Percentiles rank a stretch among this genome's conserved stretches.
Evolutionary conservation across 2,797 vertebrate species (phyloP).

Genomic region (Aldrovandia affinis): DNA sequence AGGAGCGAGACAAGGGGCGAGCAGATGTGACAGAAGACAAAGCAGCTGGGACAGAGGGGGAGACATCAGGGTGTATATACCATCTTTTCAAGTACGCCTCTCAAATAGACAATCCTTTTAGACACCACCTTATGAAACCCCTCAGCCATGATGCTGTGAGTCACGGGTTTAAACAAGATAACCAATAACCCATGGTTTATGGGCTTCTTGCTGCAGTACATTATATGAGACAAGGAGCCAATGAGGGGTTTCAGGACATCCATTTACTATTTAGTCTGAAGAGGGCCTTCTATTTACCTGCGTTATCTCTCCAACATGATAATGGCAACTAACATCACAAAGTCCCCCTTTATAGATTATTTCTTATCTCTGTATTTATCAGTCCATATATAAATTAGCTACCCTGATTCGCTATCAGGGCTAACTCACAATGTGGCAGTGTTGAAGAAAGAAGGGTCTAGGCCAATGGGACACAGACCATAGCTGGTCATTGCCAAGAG

Average conservation of each 20-base stretch:
- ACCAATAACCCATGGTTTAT: slow-evolving; percentile 30
- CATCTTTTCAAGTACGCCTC: slow-evolving; percentile 10
- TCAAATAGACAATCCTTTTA: slow-evolving; percentile 30
- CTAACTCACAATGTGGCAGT: slow-evolving; percentile 10
- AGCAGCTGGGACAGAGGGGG: neutral
- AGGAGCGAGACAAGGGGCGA: neutral
- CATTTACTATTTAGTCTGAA: slow-evolving; percentile 19
- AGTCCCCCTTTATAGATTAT: slow-evolving; percentile 1
- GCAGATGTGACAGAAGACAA: slow-evolving; percentile 16
- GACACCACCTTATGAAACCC: slow-evolving; percentile 27
- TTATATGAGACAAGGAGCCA: slow-evolving; percentile 21
- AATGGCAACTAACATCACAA: slow-evolving; percentile 24
- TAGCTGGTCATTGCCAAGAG: neutral
- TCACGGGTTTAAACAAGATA: slow-evolving; percentile 32
- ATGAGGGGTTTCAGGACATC: slow-evolving; percentile 18
- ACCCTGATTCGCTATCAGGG: slow-evolving; percentile 11
- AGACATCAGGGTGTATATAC: slow-evolving; percentile 7
- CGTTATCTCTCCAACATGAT: slow-evolving; percentile 13
- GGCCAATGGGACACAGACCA: neutral
- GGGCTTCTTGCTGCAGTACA: slow-evolving; percentile 19
- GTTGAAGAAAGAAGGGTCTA: neutral
- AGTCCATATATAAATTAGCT: slow-evolving; percentile 15
- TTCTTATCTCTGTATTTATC: slow-evolving; percentile 27
- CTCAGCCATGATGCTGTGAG: slow-evolving; percentile 21
- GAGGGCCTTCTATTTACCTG: slow-evolving; percentile 18